phyloP scores from a whole-genome alignment of 2,797 vertebrate species.

The Notoglanidium macrostoma region DNA sequence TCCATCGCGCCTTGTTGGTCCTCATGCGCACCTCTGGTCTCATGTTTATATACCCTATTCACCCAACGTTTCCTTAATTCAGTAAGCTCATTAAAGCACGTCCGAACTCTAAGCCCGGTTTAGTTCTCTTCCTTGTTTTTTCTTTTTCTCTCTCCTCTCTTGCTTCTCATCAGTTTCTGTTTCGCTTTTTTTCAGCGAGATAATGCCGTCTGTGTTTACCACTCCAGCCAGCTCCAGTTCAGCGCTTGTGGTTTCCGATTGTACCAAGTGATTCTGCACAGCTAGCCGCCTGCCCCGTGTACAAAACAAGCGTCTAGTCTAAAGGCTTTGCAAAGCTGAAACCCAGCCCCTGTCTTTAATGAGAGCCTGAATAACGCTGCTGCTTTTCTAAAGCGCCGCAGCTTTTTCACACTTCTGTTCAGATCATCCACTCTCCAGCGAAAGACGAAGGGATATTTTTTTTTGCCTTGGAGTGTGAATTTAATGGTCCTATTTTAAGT shows the following conservation, averaged over 20 bases:
- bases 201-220: neutral
- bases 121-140: neutral
- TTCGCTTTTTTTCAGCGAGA: neutral
- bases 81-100: neutral
- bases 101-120: neutral
- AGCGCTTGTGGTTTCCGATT: constrained; percentile 22
- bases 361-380: neutral
- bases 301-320: neutral
- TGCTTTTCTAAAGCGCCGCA: neutral
- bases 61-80: neutral
- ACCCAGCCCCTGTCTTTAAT: neutral
- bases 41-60: neutral
- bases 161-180: neutral
- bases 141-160: too few species aligned
- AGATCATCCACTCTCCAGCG: neutral
- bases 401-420: neutral
- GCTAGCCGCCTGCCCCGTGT: neutral
- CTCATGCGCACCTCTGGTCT: neutral
- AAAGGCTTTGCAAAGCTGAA: constrained; percentile 1
- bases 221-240: neutral
- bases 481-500: constrained; percentile 5
- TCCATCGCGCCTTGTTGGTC: neutral
- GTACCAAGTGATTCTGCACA: neutral
- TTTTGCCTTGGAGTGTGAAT: neutral
- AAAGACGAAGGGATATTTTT: neutral